Evolutionary conservation across 2,888 invertebrate species (phyloP).

Genomic region (Coecobrya sp.): DNA sequence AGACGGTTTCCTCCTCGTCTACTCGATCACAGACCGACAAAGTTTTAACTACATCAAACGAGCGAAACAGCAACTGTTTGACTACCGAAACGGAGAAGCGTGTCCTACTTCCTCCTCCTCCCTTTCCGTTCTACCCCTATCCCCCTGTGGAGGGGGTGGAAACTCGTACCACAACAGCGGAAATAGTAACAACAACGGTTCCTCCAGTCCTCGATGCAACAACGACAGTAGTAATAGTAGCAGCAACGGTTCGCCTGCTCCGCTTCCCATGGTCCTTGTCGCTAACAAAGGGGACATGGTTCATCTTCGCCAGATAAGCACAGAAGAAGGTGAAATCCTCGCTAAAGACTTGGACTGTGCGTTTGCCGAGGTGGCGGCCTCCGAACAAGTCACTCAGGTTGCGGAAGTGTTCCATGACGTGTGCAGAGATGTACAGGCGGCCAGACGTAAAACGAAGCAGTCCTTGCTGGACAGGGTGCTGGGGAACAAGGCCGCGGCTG

Average conservation of each 20-base stretch:
- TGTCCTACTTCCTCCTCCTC: constrained; percentile 43
- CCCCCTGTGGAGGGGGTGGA: constrained; percentile 52
- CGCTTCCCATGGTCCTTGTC: constrained; percentile 92
- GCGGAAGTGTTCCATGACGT: constrained; percentile 94
- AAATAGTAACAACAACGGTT: constrained; percentile 71
- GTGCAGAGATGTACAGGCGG: constrained; percentile 93
- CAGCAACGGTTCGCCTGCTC: constrained; percentile 69
- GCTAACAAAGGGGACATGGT: constrained; percentile 97
- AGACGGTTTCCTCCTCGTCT: constrained; percentile 95
- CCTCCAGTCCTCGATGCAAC: constrained; percentile 75
- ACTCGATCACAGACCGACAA: constrained; percentile 95
- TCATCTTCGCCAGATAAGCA: constrained; percentile 95
- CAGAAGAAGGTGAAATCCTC: constrained; percentile 95
- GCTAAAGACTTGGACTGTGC: constrained; percentile 96
- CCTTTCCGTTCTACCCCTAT: constrained; percentile 55
- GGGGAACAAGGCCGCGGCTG: constrained; percentile 89
- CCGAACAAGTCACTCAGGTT: constrained; percentile 94
- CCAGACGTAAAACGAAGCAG: constrained; percentile 94
- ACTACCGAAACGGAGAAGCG: constrained; percentile 88
- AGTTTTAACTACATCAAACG: constrained; percentile 95
- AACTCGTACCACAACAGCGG: constrained; percentile 5
- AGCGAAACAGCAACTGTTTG: constrained; percentile 90
- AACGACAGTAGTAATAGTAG: background rate
- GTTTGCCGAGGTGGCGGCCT: constrained; percentile 96
- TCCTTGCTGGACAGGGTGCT: constrained; percentile 94